Percentiles rank a stretch among this genome's conserved stretches.
Conservation (phyloP, 2,888 invertebrate genomes). For the Idaea dimidiata region DNA sequence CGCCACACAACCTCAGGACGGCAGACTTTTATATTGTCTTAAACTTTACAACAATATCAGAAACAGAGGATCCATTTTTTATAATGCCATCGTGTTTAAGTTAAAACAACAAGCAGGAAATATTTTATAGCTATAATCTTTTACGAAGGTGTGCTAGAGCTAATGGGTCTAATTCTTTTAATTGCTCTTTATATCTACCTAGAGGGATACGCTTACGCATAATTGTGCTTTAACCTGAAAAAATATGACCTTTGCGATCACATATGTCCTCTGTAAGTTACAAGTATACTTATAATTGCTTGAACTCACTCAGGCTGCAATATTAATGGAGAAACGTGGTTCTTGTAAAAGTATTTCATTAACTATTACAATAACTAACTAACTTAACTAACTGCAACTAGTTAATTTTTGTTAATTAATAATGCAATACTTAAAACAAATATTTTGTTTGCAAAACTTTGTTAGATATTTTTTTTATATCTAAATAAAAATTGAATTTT, state of each 20-base stretch:
- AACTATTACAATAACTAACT: no score
- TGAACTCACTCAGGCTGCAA: not conserved
- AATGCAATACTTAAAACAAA: no score
- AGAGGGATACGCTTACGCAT: constrained; percentile 49
- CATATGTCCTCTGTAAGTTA: constrained; percentile 30
- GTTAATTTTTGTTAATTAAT: no score
- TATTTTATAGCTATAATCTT: constrained; percentile 50
- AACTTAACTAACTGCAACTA: no score
- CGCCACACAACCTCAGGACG: no score
- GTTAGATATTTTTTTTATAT: no score
- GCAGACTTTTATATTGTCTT: no score
- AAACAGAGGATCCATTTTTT: not conserved
- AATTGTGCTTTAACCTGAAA: constrained; percentile 55
- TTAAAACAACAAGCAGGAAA: constrained; percentile 39
- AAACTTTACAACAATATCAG: not conserved
- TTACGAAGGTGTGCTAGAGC: constrained; percentile 39
- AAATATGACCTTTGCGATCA: constrained; percentile 53
- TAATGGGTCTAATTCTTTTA: constrained; percentile 64
- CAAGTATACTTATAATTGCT: not conserved
- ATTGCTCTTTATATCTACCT: constrained; percentile 41
- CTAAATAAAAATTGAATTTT: no score
- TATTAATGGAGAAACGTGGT: no score
- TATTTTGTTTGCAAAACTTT: no score
- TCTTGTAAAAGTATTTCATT: no score
- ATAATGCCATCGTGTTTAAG: constrained; percentile 26